A percentile compares a stretch with the other conserved stretches of the same genome.
phyloP scores from a whole-genome alignment of 2,797 vertebrate genomes.

The Telmatherina bonti region DNA sequence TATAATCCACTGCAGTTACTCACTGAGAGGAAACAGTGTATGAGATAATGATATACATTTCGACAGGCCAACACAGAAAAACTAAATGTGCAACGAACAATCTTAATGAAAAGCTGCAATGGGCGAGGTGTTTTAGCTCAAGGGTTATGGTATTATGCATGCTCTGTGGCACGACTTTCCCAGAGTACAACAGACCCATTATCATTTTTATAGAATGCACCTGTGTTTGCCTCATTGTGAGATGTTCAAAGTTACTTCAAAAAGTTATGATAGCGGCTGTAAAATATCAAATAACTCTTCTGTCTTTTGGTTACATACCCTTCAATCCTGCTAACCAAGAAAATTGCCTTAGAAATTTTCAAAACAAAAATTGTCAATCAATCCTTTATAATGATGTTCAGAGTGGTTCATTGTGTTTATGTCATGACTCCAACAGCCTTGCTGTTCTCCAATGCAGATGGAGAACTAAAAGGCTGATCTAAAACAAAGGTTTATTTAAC shows the following conservation, averaged over 20 bases:
- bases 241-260: conserved; percentile 6
- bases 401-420: neutral
- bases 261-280: conserved; percentile 3
- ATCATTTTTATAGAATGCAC: conserved; percentile 28
- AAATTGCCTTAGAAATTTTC: too few species aligned
- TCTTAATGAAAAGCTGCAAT: conserved; percentile 8
- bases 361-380: too few species aligned
- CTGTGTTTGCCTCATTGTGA: conserved; percentile 5
- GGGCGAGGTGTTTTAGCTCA: neutral
- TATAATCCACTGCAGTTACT: conserved; percentile 4
- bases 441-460: too few species aligned
- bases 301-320: neutral
- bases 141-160: neutral
- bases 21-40: conserved; percentile 8
- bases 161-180: conserved; percentile 6
- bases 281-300: neutral
- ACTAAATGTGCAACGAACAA: conserved; percentile 28
- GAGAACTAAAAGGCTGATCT: too few species aligned
- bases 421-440: too few species aligned
- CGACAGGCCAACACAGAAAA: conserved; percentile 2
- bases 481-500: too few species aligned
- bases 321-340: neutral
- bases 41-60: neutral
- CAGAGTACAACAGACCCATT: conserved; percentile 14
- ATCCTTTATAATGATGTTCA: too few species aligned